Conservation (phyloP, 2,888 invertebrate genomes). For the Zygogramma bicolorata region DNA sequence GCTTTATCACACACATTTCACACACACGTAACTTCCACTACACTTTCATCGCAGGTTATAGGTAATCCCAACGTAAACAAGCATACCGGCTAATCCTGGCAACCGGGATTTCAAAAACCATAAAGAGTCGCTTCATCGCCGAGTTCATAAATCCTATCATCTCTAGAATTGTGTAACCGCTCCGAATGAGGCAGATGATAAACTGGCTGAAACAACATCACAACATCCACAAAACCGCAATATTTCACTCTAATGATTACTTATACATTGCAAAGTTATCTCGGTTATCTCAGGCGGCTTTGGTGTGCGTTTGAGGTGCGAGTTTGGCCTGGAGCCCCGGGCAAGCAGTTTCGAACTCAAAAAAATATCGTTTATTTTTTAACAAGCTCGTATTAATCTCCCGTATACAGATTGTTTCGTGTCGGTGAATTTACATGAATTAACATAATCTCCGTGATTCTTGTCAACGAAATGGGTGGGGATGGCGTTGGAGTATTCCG, state of each 20-base stretch:
- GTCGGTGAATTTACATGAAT: constrained; percentile 37
- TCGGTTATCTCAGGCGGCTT: constrained; percentile 23
- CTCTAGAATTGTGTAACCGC: background rate
- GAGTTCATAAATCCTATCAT: constrained; percentile 2
- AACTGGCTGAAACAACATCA: constrained; percentile 18
- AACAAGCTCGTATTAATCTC: constrained; percentile 30
- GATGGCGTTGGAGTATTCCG: too few relatives aligned
- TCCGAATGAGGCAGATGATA: constrained; percentile 15
- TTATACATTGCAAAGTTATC: constrained; percentile 21
- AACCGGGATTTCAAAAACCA: background rate
- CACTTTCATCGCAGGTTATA: background rate
- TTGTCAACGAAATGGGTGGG: background rate
- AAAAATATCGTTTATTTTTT: constrained; percentile 30
- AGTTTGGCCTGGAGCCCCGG: background rate
- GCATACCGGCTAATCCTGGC: background rate
- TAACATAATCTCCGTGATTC: constrained; percentile 29
- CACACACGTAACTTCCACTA: background rate
- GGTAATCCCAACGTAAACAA: background rate
- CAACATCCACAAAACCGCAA: constrained; percentile 9
- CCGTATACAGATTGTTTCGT: constrained; percentile 15
- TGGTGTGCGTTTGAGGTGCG: background rate
- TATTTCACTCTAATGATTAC: constrained; percentile 19
- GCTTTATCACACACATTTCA: too few relatives aligned
- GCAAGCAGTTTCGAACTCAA: constrained; percentile 16
- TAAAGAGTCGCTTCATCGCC: background rate